These are phyloP conservation scores for Aix galericulata DNA, from an alignment of 2,113 vertebrate genomes.

Conservation along the genomic window DNA sequence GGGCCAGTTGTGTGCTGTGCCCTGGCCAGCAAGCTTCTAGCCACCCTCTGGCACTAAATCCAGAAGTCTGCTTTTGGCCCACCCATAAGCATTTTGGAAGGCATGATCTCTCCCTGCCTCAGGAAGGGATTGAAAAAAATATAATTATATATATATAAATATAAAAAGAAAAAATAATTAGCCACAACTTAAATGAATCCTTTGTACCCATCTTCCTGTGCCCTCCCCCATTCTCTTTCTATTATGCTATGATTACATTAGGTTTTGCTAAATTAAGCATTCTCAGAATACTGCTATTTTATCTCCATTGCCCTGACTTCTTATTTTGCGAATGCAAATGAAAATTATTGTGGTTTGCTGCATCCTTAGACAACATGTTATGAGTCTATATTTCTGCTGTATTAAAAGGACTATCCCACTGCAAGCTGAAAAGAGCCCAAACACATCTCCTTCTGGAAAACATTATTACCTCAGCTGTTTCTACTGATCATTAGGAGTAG, in stretches of 20 bases:
- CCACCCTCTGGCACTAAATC: background rate
- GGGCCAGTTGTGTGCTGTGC: rapidly evolving
- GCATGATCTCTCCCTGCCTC: background rate
- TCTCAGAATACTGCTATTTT: background rate
- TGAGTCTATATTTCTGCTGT: background rate
- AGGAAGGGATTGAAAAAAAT: background rate
- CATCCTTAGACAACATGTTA: background rate
- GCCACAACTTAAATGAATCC: background rate
- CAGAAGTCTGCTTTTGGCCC: background rate
- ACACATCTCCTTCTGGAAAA: background rate
- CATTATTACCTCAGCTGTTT: background rate
- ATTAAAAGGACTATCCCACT: background rate
- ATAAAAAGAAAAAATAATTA: background rate
- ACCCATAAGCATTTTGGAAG: background rate
- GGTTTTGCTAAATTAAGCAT: background rate
- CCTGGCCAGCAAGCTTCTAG: background rate
- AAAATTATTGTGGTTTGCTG: background rate
- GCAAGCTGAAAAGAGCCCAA: background rate
- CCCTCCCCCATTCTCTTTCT: background rate
- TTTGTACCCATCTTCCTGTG: background rate
- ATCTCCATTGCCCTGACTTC: background rate
- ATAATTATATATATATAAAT: too few relatives aligned
- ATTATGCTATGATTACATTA: background rate
- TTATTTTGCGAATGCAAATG: background rate
- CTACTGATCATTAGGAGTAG: background rate